These are phyloP conservation scores for Podocnemis expansa DNA, from an alignment of 2,113 vertebrate species.

Conservation along the genomic window DNA sequence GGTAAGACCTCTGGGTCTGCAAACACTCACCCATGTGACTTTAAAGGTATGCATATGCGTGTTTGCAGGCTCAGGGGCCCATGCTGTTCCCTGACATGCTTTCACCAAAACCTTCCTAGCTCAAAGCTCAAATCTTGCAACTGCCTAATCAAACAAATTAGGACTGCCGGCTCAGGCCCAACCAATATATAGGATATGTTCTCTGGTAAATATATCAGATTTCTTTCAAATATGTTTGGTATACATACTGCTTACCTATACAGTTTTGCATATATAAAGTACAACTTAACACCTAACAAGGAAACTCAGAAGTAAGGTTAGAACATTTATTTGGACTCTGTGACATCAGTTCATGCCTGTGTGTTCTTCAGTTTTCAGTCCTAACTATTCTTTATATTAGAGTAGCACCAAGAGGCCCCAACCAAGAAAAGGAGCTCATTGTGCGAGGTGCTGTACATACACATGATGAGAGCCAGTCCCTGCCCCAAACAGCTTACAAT, in stretches of 20 bases:
- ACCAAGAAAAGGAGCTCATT: background rate
- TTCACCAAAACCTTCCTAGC: background rate
- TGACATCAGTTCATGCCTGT: background rate
- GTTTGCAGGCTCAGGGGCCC: background rate
- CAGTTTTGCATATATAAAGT: background rate
- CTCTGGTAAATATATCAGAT: background rate
- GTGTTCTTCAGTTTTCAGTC: background rate
- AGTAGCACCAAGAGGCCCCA: background rate
- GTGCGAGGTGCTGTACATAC: background rate
- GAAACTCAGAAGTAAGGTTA: background rate
- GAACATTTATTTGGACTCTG: background rate
- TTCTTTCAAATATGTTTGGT: background rate
- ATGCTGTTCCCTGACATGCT: background rate
- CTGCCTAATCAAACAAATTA: background rate
- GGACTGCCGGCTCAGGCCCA: background rate
- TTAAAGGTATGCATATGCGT: background rate
- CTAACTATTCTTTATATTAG: background rate
- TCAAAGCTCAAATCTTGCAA: background rate
- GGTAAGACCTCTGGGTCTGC: background rate
- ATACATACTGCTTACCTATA: background rate
- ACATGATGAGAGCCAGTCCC: background rate
- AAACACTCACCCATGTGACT: background rate
- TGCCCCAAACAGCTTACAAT: background rate
- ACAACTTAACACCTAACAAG: background rate
- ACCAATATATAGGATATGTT: background rate